phyloP scores from a whole-genome alignment of 2,888 invertebrate species.

The Diarsia rubi region DNA sequence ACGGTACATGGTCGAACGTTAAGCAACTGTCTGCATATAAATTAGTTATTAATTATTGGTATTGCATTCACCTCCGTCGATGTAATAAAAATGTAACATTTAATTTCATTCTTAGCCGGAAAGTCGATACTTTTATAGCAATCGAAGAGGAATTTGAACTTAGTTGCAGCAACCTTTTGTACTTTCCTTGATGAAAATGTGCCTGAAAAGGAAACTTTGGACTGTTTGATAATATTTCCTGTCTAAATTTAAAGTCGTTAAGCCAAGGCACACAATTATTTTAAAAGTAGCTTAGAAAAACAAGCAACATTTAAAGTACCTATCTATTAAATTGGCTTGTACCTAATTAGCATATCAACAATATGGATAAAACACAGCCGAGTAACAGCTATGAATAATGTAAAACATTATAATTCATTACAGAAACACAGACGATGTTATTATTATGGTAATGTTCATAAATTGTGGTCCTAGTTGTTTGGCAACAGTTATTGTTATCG shows the following conservation, averaged over 20 bases:
- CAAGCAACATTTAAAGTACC: background rate
- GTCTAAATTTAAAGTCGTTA: background rate
- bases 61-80: constrained; percentile 41
- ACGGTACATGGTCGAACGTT: constrained; percentile 64
- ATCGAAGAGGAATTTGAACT: constrained; percentile 18
- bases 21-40: constrained; percentile 67
- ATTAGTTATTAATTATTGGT: constrained; percentile 58
- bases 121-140: constrained; percentile 18
- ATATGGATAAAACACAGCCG: constrained; percentile 19
- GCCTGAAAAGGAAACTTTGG: constrained; percentile 11
- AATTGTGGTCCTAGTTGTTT: constrained; percentile 60
- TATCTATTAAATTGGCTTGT: constrained; percentile 5
- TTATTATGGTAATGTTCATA: constrained; percentile 65
- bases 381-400: constrained; percentile 53
- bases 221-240: constrained; percentile 3
- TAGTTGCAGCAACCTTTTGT: constrained; percentile 21
- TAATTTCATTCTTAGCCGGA: constrained; percentile 35
- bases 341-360: constrained; percentile 26
- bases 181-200: constrained; percentile 16
- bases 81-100: constrained; percentile 44
- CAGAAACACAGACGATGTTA: constrained; percentile 55
- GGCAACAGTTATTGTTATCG: constrained; percentile 54
- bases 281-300: background rate
- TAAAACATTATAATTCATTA: constrained; percentile 57
- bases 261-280: no score